These are phyloP conservation scores for Conus betulinus DNA, from an alignment of 1,140 invertebrate genomes.

Conservation along the genomic window DNA sequence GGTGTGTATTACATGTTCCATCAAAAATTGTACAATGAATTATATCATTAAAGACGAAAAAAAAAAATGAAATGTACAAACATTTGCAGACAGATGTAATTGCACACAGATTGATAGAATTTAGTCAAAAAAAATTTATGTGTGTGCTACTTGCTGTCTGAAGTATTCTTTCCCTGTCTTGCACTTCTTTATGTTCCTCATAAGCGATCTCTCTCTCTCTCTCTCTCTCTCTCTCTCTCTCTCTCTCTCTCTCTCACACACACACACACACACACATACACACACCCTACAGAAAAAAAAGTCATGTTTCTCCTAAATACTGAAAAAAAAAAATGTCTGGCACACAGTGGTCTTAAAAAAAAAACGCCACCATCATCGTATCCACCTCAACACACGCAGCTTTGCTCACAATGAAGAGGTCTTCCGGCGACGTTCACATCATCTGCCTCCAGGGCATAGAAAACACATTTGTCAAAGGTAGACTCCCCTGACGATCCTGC, in stretches of 20 bases:
- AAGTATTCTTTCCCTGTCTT: neutral
- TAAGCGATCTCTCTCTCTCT: neutral
- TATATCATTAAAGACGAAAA: no score
- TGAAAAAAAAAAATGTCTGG: neutral
- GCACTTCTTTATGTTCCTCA: neutral
- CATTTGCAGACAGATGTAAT: no score
- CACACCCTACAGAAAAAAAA: neutral
- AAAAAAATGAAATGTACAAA: no score
- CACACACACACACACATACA: neutral
- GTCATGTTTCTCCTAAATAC: neutral
- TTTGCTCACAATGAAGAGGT: no score
- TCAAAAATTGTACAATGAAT: neutral
- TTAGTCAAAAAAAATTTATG: neutral
- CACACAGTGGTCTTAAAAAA: neutral
- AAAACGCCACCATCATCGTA: no score
- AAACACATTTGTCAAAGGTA: no score
- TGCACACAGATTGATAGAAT: no score
- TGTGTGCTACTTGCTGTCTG: neutral
- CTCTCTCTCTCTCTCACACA: slow-evolving; percentile 24
- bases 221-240: slow-evolving; percentile 27
- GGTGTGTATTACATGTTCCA: neutral
- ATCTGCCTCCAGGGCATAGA: no score
- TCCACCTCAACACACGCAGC: no score
- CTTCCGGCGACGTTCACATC: no score
- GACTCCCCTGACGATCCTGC: no score